Conservation (phyloP, 2,797 vertebrate species). For the Micrastur ruficollis region DNA sequence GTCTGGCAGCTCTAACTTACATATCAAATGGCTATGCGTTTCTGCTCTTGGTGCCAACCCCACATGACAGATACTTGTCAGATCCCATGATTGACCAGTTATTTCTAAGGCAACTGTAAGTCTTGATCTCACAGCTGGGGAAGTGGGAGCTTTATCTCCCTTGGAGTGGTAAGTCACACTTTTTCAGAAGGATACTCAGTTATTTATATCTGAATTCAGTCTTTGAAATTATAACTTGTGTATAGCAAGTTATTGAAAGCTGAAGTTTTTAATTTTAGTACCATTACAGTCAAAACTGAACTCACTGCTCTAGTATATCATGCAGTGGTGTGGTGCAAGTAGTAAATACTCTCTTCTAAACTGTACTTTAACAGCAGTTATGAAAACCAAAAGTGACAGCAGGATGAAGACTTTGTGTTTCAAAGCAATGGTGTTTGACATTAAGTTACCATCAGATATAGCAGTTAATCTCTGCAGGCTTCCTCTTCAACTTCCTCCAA, state of each 20-base stretch:
- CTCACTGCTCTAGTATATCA: neutral
- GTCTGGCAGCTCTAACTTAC: neutral
- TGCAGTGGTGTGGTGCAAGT: neutral
- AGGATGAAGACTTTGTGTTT: neutral
- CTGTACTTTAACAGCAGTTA: neutral
- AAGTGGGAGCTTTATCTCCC: neutral
- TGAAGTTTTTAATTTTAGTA: neutral
- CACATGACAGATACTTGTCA: neutral
- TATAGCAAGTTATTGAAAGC: neutral
- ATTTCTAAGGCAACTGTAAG: neutral
- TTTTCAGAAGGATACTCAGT: neutral
- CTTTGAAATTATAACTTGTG: neutral
- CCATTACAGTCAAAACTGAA: neutral
- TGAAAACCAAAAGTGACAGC: neutral
- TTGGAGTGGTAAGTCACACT: neutral
- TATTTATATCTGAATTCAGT: neutral
- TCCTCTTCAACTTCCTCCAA: neutral
- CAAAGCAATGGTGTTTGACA: neutral
- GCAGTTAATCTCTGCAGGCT: neutral
- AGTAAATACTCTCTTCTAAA: neutral
- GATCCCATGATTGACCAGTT: neutral
- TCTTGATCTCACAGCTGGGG: neutral
- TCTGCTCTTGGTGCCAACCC: neutral
- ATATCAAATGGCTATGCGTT: neutral
- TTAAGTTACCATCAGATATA: neutral